Conservation (phyloP, 2,113 vertebrate genomes). For the Trichechus manatus region DNA sequence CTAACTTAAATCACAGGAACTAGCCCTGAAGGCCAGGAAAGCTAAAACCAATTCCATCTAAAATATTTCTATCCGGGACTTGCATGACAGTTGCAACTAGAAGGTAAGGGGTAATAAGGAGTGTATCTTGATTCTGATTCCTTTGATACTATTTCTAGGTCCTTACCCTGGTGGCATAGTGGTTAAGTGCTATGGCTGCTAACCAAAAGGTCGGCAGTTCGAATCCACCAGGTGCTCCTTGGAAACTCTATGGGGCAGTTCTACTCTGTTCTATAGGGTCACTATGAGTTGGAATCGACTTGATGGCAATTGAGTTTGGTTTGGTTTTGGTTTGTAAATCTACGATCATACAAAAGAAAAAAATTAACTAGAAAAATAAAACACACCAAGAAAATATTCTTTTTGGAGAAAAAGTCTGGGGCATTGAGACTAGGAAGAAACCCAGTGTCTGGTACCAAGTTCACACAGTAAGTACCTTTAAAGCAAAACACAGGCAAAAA, state of each 20-base stretch:
- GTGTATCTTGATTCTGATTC: slow-evolving; percentile 33
- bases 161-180: neutral
- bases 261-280: no score
- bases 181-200: no score
- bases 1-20: neutral
- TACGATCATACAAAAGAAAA: slow-evolving; percentile 38
- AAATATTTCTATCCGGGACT: neutral
- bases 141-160: slow-evolving; percentile 15
- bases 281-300: no score
- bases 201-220: no score
- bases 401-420: slow-evolving; percentile 29
- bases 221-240: no score
- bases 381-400: slow-evolving; percentile 1
- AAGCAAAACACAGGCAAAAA: slow-evolving; percentile 13
- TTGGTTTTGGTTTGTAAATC: neutral
- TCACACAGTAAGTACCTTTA: slow-evolving; percentile 18
- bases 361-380: slow-evolving; percentile 25
- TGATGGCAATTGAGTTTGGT: no score
- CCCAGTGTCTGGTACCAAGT: neutral
- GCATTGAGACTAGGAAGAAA: neutral
- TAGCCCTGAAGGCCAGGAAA: slow-evolving; percentile 10
- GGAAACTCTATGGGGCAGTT: no score
- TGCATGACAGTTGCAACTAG: neutral
- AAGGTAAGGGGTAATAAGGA: neutral
- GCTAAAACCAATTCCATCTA: slow-evolving; percentile 28